Percentiles rank a stretch among this genome's conserved stretches.
These are phyloP conservation scores for Melozone crissalis DNA, from an alignment of 2,113 vertebrate genomes.

Conservation along the genomic window DNA sequence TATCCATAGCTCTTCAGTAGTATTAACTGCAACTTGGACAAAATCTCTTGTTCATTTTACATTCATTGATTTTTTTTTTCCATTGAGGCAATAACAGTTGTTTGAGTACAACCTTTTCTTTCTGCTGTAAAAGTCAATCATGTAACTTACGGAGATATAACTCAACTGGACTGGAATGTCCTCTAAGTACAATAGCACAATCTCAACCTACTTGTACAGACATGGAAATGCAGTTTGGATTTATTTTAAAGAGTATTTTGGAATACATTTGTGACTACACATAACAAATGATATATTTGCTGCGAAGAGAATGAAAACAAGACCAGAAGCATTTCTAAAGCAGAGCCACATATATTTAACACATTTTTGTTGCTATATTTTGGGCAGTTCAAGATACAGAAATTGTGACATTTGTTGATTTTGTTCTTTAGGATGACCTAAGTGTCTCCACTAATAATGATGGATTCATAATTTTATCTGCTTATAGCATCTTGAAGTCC, in stretches of 20 bases:
- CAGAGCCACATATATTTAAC: neutral
- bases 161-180: constrained; percentile 58
- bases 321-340: neutral
- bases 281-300: neutral
- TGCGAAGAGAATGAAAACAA: neutral
- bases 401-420: neutral
- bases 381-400: neutral
- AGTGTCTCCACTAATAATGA: neutral
- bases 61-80: constrained; percentile 88
- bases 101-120: constrained; percentile 88
- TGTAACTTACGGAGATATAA: constrained; percentile 70
- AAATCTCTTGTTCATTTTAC: constrained; percentile 91
- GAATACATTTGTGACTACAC: neutral
- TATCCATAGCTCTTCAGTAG: constrained; percentile 83
- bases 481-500: neutral
- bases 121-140: constrained; percentile 90
- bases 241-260: neutral
- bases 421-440: neutral
- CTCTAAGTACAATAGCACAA: constrained; percentile 44
- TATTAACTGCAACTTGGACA: constrained; percentile 89
- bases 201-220: constrained; percentile 7
- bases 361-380: neutral
- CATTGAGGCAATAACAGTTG: constrained; percentile 92
- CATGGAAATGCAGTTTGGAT: neutral
- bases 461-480: neutral